Percentiles rank a stretch among this genome's conserved stretches.
These are phyloP conservation scores for Triplophysa dalaica DNA, from an alignment of 2,113 vertebrate species.

Conservation along the genomic window DNA sequence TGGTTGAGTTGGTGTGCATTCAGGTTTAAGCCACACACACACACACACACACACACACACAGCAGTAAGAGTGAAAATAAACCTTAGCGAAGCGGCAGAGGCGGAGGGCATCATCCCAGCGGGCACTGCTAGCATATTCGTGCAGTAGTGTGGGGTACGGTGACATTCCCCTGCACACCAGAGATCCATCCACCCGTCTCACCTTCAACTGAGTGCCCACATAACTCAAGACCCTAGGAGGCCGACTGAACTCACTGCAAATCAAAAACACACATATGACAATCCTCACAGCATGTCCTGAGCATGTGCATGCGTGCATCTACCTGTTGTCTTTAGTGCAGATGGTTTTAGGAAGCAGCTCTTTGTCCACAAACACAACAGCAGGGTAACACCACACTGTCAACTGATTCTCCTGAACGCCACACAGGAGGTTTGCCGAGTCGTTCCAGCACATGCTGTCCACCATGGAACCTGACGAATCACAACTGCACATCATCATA, in stretches of 20 bases:
- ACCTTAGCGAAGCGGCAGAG: conserved; percentile 98
- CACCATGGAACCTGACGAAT: conserved; percentile 87
- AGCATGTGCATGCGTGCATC: background rate
- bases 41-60: background rate
- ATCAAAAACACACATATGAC: no score
- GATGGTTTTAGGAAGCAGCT: conserved; percentile 87
- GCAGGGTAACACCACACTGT: conserved; percentile 93
- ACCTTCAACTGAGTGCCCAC: conserved; percentile 83
- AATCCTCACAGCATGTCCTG: background rate
- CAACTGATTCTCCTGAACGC: conserved; percentile 85
- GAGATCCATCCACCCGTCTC: conserved; percentile 86
- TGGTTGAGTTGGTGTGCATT: no score
- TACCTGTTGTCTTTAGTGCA: conserved; percentile 88
- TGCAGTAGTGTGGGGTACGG: conserved; percentile 88
- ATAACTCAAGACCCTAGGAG: conserved; percentile 84
- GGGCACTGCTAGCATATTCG: conserved; percentile 72
- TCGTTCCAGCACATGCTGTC: conserved; percentile 93
- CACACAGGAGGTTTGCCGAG: conserved; percentile 87
- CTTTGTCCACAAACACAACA: conserved; percentile 87
- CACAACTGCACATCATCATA: background rate
- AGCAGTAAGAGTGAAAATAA: background rate
- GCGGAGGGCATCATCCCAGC: conserved; percentile 88
- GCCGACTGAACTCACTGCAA: conserved; percentile 85
- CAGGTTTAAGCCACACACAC: no score
- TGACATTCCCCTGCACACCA: conserved; percentile 81